phyloP scores from a whole-genome alignment of 2,113 vertebrate species.

The Gasterosteus aculeatus region DNA sequence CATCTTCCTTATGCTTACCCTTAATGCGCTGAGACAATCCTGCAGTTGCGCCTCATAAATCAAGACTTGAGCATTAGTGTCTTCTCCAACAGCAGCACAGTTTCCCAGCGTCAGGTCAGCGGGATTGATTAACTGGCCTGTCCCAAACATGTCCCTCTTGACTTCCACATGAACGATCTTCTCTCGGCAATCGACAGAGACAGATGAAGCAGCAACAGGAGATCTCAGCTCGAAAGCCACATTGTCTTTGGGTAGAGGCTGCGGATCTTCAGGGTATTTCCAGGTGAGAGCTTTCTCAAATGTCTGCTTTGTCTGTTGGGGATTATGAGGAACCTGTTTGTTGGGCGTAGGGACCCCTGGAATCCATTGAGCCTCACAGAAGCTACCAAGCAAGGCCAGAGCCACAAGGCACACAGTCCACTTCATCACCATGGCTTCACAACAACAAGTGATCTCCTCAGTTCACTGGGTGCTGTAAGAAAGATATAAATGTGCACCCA shows the following conservation, averaged over 20 bases:
- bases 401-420: constrained; percentile 59
- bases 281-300: constrained; percentile 62
- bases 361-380: constrained; percentile 54
- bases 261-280: constrained; percentile 56
- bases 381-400: constrained; percentile 52
- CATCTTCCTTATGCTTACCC: constrained; percentile 46
- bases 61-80: constrained; percentile 34
- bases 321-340: rapidly evolving
- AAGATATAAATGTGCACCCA: neutral
- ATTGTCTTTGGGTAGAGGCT: rapidly evolving
- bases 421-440: constrained; percentile 66
- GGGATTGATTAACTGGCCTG: constrained; percentile 53
- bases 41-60: constrained; percentile 48
- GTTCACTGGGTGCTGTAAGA: constrained; percentile 61
- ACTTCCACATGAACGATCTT: constrained; percentile 52
- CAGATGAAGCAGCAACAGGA: constrained; percentile 52
- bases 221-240: constrained; percentile 28
- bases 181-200: constrained; percentile 68
- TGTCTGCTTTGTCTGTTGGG: constrained; percentile 47
- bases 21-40: constrained; percentile 50
- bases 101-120: constrained; percentile 62
- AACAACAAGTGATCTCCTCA: constrained; percentile 52
- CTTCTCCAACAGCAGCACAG: constrained; percentile 31
- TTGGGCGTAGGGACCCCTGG: neutral
- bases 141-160: constrained; percentile 72